A percentile compares a stretch with the other conserved stretches of the same genome.
Conservation (phyloP, 2,113 vertebrate genomes). For the Colistium nudipinnis region DNA sequence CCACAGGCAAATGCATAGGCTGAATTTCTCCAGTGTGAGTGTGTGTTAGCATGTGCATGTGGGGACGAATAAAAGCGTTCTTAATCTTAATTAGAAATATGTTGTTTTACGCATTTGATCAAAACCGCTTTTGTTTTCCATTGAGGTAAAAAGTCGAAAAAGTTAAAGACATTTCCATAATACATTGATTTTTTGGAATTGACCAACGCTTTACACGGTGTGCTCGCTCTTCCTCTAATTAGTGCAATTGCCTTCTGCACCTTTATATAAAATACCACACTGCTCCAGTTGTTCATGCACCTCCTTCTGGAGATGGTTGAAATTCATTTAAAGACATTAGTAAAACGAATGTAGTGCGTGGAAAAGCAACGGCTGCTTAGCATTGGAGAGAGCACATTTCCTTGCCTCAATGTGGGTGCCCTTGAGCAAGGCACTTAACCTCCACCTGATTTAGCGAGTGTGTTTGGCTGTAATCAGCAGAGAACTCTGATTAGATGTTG, state of each 20-base stretch:
- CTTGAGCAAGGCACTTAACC: conserved; percentile 36
- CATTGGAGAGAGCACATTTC: background rate
- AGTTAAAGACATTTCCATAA: background rate
- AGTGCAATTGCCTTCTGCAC: background rate
- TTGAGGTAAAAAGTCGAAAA: background rate
- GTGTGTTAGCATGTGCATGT: too few species aligned
- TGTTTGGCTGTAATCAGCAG: background rate
- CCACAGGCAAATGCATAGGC: background rate
- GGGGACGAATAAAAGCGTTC: too few species aligned
- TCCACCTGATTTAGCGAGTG: conserved; percentile 17
- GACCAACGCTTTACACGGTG: background rate
- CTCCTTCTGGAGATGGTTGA: background rate
- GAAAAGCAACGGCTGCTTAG: background rate
- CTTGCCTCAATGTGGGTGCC: conserved; percentile 2
- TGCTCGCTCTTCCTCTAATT: background rate
- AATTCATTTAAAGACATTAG: background rate
- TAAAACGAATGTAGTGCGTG: background rate
- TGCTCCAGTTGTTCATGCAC: background rate
- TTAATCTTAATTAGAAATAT: background rate
- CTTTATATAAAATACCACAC: background rate
- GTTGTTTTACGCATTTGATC: background rate
- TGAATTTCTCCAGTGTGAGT: too few species aligned
- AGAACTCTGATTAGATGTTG: conserved; percentile 16
- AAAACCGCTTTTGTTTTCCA: background rate
- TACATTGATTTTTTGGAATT: background rate